A percentile compares a stretch with the other conserved stretches of the same genome.
Evolutionary conservation across 2,113 vertebrate species (phyloP).

Genomic region (Dendrocopos noguchii): DNA sequence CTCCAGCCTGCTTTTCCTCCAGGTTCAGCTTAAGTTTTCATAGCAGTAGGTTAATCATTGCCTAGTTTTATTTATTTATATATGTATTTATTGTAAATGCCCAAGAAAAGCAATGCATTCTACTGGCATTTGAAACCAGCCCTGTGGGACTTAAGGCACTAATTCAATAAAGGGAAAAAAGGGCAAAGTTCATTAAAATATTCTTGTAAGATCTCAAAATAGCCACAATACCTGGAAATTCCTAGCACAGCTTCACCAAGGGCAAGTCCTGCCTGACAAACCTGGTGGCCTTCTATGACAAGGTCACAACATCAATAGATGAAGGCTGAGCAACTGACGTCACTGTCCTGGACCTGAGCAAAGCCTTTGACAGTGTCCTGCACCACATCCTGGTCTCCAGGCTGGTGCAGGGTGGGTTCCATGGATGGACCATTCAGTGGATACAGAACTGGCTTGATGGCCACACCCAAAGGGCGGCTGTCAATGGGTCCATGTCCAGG

Average conservation of each 20-base stretch:
- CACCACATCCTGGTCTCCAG: too few relatives aligned
- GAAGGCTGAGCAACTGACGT: too few relatives aligned
- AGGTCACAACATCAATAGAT: too few relatives aligned
- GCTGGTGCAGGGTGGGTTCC: too few relatives aligned
- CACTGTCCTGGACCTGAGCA: too few relatives aligned
- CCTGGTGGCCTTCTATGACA: too few relatives aligned
- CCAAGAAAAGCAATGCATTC: not conserved
- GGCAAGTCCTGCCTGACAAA: too few relatives aligned
- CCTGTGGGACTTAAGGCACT: not conserved
- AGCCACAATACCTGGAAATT: not conserved
- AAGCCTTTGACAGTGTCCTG: too few relatives aligned
- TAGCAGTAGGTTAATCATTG: not conserved
- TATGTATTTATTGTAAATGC: not conserved
- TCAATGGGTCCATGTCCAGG: too few relatives aligned
- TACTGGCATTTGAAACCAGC: not conserved
- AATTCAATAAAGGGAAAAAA: not conserved
- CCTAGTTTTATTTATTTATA: not conserved
- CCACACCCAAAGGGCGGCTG: too few relatives aligned
- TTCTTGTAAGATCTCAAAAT: not conserved
- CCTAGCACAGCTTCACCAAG: not conserved
- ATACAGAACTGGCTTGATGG: too few relatives aligned
- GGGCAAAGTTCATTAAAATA: not conserved
- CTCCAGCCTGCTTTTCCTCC: not conserved
- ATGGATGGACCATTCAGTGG: too few relatives aligned
- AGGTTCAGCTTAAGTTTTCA: not conserved